Evolutionary conservation across 2,888 invertebrate genomes (phyloP), one percentile per base, ranked within the genome.

Genomic region (Tetramorium bicarinatum): DNA sequence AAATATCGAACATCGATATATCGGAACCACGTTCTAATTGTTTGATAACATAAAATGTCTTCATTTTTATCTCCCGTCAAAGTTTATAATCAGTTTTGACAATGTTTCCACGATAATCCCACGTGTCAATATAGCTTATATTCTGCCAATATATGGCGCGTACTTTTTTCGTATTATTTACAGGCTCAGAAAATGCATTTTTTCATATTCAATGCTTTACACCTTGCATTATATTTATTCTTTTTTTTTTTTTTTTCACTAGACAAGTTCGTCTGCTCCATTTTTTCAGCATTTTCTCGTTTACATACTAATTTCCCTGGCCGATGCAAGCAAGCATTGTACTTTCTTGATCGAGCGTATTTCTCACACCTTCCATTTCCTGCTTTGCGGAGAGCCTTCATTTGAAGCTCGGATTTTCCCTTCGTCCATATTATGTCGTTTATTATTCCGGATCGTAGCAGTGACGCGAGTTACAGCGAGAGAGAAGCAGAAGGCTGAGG

Each of bases 331-430:
- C 34, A 11, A 29, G 56, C 34, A 11, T 41, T 21, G 56, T 59
- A 59, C 47, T 72, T 79, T 71, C 34, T 44, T 25, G 59, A 29
- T 59, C 18, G 59, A 34, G 21, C 56, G 6, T 84, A 87, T 87
- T 88, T 88, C 29, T 82, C 79, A 76, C 75, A 84, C 84, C 71
- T 67, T 77, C 83, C 76, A 87, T 87, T 88, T 88, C 81, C 84
- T 69, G 79, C 86, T 84, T 75, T 76, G 49, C n/a, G 38, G 21
- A 84, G 61, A 44, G 67, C 71, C 15, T 61, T 71, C 82, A 83
- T 84, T 87, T 13, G 21, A 47, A 62, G n/a, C 44, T n/a, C 59
- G 71, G 74, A 87, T 80, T 88, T 83, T 71, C 25, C 41, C 54
- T 80, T 66, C 81, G 71, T 41, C 13, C n/a, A 38, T 79, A 59